Evolutionary conservation across 2,797 vertebrate species (phyloP).

Genomic region (Lepilemur ruficaudatus): DNA sequence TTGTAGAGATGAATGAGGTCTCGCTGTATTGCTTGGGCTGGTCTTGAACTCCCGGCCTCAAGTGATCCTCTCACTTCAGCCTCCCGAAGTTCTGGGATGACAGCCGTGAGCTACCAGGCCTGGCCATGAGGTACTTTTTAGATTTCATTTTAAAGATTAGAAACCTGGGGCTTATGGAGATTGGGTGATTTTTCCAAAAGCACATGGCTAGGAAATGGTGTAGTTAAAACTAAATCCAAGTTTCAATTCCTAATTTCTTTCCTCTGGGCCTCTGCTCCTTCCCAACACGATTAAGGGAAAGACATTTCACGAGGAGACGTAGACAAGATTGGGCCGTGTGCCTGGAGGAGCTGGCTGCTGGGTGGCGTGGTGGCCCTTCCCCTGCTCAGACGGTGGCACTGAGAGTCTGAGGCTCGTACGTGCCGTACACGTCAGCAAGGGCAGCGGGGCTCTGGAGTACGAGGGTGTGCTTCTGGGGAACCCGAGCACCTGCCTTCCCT

Average conservation of each 20-base stretch:
- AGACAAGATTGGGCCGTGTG: neutral
- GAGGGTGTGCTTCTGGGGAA: neutral
- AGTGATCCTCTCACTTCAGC: neutral
- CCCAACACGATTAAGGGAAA: neutral
- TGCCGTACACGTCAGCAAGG: neutral
- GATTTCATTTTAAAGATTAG: constrained; percentile 28
- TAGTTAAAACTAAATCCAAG: neutral
- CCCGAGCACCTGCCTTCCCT: neutral
- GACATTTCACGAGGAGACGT: neutral
- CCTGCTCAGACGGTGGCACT: neutral
- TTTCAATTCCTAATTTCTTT: neutral
- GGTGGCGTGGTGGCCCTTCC: too few relatives aligned
- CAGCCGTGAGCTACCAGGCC: neutral
- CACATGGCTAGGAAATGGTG: neutral
- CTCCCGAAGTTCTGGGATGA: neutral
- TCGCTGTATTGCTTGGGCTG: neutral
- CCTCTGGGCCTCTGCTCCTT: neutral
- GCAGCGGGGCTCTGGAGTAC: neutral
- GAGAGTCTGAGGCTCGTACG: neutral
- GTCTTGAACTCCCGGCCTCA: neutral
- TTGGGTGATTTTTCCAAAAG: neutral
- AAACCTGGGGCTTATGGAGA: neutral
- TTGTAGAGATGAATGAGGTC: too few relatives aligned
- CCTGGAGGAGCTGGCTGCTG: neutral
- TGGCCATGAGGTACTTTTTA: neutral